Evolutionary conservation across 1,140 invertebrate species (phyloP), one percentile per base, ranked within the genome.

Genomic region (Coelopa frigida): DNA sequence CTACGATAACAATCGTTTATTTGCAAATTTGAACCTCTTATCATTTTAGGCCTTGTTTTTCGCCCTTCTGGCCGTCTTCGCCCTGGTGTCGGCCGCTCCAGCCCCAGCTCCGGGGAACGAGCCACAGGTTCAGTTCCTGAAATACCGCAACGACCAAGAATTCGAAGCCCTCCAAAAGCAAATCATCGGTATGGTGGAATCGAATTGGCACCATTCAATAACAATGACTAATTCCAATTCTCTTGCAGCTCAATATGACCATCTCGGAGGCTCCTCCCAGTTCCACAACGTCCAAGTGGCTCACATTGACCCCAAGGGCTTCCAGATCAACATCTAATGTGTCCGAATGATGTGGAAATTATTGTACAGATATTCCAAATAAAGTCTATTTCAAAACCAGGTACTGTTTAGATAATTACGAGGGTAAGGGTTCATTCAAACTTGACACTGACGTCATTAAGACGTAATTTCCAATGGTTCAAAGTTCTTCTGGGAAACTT

Each of bases 111-210:
- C 37, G n/a, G 45, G 46, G 44, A 51, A 60, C 24, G 22, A 54
- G 46, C 31, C 57, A 11, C 18, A 24, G 10, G 48, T 50, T 11
- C 39, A 46, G n/a, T 46, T 61, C n/a, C 32, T 65, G 22, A 51
- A 51, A 26, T 65, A 65, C 32, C 51, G 18, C 1, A 54, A 60
- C 23, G 59, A 65, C 17, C 51, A 58, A 46, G 61, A 65, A 5
- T 26, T 65, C 33, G 59, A 58, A 27, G 38, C 35, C 3, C 54
- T 65, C 18, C 52, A 60, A 43, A 49, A 40, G 2, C 47, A 52
- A 4, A 65, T 65, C 7, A 65, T 65, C 49, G 49, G 49, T 51
- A 39, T 39, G 24, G 4, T 26, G 12, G 17, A 14, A 33, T 38
- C 27, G 5, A 36, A 20, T 20, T 3, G 11, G 10, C 8, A 8